Percentiles rank a stretch among this genome's conserved stretches.
Evolutionary conservation across 2,797 vertebrate species (phyloP).

Genomic region (Crypturellus tataupa): DNA sequence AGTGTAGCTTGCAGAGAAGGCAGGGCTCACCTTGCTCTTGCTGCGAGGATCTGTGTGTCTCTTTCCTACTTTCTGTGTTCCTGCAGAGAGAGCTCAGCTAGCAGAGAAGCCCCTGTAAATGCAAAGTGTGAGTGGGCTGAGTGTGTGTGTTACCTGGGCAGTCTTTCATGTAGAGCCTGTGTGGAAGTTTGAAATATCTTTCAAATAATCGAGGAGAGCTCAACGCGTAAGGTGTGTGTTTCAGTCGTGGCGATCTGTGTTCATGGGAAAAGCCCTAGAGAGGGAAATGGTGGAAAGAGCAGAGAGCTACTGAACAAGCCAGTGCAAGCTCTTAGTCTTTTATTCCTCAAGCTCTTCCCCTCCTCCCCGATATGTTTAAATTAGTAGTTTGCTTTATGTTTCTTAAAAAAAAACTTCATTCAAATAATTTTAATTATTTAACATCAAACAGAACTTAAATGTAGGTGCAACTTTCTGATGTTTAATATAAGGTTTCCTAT

Average conservation of each 20-base stretch:
- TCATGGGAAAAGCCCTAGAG: not conserved
- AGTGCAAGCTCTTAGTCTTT: constrained; percentile 3
- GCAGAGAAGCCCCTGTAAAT: not conserved
- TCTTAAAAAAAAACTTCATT: not conserved
- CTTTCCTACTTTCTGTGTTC: not conserved
- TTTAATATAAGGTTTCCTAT: not conserved
- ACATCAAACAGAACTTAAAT: not conserved
- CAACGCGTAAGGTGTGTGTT: rapidly evolving
- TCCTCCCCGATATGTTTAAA: not conserved
- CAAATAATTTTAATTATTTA: not conserved
- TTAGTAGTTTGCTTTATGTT: not conserved
- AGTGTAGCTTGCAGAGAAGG: not conserved
- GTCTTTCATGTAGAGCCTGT: not conserved
- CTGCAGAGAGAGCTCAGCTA: too few relatives aligned
- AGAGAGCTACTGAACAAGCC: not conserved
- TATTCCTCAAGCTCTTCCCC: not conserved
- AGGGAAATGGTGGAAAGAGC: constrained; percentile 7
- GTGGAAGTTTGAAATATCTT: not conserved
- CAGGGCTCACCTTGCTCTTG: not conserved
- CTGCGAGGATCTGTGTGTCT: not conserved
- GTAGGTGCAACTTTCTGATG: not conserved
- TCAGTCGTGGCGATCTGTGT: not conserved
- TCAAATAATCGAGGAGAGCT: not conserved
- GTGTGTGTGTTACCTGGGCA: rapidly evolving
- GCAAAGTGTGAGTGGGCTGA: rapidly evolving